Base-by-base conservation (phyloP, 2,113 vertebrate species). In the Chaetodon trifascialis region DNA sequence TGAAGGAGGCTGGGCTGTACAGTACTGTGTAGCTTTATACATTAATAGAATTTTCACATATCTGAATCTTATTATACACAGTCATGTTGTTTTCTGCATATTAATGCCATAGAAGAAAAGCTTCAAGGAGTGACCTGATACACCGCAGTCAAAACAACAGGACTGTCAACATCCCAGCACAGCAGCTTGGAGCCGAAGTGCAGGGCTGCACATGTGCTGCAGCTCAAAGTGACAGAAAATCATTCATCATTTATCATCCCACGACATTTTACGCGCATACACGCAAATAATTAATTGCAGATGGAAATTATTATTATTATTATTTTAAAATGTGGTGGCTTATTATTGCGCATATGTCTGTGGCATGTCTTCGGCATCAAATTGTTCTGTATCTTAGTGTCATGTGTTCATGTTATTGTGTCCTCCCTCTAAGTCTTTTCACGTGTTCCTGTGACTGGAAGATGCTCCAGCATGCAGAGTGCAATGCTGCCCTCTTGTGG, bases 401-500 rank as follows among this genome's bases (percentile, higher is more conserved):
- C 38, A 4, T 4, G 42, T 38, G 36, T 52, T 40, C 17, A 19
- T 51, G 42, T 76, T 14, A 38, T 36, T 76, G 52, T 74, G 49
- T 23, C 23, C 23, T 38, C 21, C 2, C 4, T 30, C 4, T 52
- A 7, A 8, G 42, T 34, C 25, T 19, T 23, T 15, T 49, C 21
- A 46, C 17, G 3, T 40, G n/a, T 16, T 72, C 11, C 2, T 46
- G 2, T 12, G 3, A 56, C 34, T 49, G 38, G 59, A 3, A 30
- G 14, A 59, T 17, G 38, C 14, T 55, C 6, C 19, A 30, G 21
- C 30, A 30, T 30, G 30, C 30, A 30, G 30, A 34, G 51, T 88
- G 3, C 66, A 66, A 87, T 85, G 80, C 82, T 91, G 86, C 83
- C 30, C 82, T 80, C 91, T 15, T 47, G 23, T 88, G 92, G 88